Percentiles rank a stretch among this genome's conserved stretches.
phyloP scores from a whole-genome alignment of 1,140 invertebrate genomes.

The Sarcophaga peregrina region DNA sequence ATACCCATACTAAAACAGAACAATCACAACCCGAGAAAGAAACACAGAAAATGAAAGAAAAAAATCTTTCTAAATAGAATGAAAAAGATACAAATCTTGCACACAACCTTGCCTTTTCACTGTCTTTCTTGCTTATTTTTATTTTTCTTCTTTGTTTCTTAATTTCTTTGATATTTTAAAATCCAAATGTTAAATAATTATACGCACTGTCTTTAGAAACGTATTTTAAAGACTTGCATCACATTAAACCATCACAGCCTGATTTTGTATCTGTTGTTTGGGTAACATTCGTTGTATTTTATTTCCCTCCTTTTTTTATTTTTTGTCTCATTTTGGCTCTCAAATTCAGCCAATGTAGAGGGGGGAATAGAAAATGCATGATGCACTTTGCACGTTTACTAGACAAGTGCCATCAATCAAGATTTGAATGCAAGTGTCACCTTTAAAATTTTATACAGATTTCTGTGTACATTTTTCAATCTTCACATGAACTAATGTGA shows the following conservation, averaged over 20 bases:
- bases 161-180: neutral
- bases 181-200: constrained; percentile 40
- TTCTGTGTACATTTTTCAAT: neutral
- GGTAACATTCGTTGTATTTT: neutral
- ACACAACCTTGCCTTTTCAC: constrained; percentile 7
- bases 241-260: neutral
- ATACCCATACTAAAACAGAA: neutral
- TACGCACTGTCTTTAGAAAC: constrained; percentile 31
- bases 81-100: too few relatives aligned
- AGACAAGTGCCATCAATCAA: constrained; percentile 47
- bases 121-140: too few relatives aligned
- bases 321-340: too few relatives aligned
- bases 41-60: too few relatives aligned
- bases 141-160: neutral
- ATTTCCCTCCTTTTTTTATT: too few relatives aligned
- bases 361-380: neutral
- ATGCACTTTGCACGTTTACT: constrained; percentile 44
- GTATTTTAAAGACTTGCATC: constrained; percentile 24
- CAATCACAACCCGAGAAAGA: too few relatives aligned
- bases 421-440: constrained; percentile 42
- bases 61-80: too few relatives aligned
- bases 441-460: neutral
- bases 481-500: neutral
- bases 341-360: neutral
- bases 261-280: neutral